Percentiles rank a stretch among this genome's conserved stretches.
phyloP scores from a whole-genome alignment of 2,888 invertebrate species.

The Campopleginae sp. region DNA sequence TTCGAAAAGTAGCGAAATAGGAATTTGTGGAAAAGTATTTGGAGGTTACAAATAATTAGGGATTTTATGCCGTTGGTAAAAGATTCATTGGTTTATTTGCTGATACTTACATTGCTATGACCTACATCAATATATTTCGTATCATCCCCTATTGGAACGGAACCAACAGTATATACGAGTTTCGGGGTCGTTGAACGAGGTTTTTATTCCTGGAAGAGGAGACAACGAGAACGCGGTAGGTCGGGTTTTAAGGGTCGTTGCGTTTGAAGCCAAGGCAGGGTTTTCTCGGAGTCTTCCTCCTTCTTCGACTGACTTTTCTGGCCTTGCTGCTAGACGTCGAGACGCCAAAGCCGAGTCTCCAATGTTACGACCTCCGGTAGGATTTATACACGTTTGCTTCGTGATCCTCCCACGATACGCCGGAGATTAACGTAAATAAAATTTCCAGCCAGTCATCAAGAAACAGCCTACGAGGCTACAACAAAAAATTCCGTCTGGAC shows the following conservation, averaged over 20 bases:
- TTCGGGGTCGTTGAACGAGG: conserved; percentile 41
- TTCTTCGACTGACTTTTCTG: neutral
- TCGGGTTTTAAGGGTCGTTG: conserved; percentile 61
- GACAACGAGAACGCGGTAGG: conserved; percentile 57
- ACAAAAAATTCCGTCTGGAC: conserved; percentile 3
- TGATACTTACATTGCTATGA: conserved; percentile 4
- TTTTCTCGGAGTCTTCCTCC: conserved; percentile 25
- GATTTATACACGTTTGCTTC: conserved; percentile 49
- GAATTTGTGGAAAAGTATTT: neutral
- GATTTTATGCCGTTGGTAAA: neutral
- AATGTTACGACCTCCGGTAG: conserved; percentile 21
- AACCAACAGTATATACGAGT: conserved; percentile 26
- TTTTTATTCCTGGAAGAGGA: conserved; percentile 37
- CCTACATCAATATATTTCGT: conserved; percentile 12
- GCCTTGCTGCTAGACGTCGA: conserved; percentile 41
- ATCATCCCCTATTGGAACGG: conserved; percentile 43
- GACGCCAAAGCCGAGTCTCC: conserved; percentile 44
- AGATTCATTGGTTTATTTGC: neutral
- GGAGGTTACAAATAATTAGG: neutral
- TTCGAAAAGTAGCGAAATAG: neutral
- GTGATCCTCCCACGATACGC: conserved; percentile 13
- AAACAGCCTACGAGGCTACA: neutral
- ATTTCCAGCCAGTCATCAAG: conserved; percentile 51
- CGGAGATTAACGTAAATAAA: conserved; percentile 61
- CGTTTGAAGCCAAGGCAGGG: conserved; percentile 56